Conservation (phyloP, 1,140 invertebrate genomes). For the Popillia japonica region DNA sequence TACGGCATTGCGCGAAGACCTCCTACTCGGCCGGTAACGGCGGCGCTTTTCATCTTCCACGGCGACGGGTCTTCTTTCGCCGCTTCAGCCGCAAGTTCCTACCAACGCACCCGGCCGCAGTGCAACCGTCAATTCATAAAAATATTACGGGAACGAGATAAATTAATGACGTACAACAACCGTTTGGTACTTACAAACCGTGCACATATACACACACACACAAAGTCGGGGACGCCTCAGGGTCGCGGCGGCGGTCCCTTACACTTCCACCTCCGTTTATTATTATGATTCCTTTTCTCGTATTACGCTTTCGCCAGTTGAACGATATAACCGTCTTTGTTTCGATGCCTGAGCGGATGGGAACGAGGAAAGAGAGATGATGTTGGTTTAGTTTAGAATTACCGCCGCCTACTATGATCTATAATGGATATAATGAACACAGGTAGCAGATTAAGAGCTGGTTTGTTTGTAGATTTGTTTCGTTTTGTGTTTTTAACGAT, state of each 20-base stretch:
- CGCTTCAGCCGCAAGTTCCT: neutral
- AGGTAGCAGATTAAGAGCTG: neutral
- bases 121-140: neutral
- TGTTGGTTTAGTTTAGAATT: neutral
- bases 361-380: neutral
- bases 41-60: neutral
- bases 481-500: neutral
- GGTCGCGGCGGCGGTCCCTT: neutral
- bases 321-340: neutral
- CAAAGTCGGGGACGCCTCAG: neutral
- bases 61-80: neutral
- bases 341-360: neutral
- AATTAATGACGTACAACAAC: neutral
- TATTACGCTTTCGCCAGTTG: neutral
- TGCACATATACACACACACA: neutral
- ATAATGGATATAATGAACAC: neutral
- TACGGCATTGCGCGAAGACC: neutral
- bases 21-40: conserved; percentile 5
- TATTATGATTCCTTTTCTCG: neutral
- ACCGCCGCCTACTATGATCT: neutral
- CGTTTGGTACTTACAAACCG: neutral
- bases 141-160: conserved; percentile 7
- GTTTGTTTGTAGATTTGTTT: neutral
- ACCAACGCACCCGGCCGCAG: neutral
- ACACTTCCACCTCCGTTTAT: neutral